Base-by-base conservation (phyloP, 2,888 invertebrate species). In the Temnothorax rugatulus region DNA sequence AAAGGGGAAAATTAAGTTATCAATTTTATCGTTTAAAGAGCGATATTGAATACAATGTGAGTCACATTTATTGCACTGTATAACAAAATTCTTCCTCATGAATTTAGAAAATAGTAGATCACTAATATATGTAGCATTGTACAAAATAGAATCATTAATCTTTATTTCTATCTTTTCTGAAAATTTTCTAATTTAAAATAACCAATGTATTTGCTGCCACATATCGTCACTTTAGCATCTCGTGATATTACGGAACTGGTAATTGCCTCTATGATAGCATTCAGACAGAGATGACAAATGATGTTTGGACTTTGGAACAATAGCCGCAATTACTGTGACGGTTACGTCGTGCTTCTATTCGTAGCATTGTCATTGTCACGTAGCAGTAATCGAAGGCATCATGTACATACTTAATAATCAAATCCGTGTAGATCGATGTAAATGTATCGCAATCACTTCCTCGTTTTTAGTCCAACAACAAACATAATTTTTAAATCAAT, bases 231-330 rank as follows among this genome's bases (percentile, higher is more conserved):
- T 63, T 25, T 21, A 50, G 8, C 44, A 21, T 9, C 11, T 73
- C 44, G 21, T 4, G 29, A 64, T 34, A 29, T 81, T 66, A 73
- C 77, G 74, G 69, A 74, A 73, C 82, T 61, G 85, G 83, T 88
- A 87, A 87, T 84, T 85, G 81, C 84, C 71, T 61, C 69, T 73
- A 83, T 84, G 83, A 85, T 83, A 84, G 54, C 84, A 74, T 84
- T 84, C 82, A 74, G 63, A 68, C 84, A 79, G 75, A 34, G 74
- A 77, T 83, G 89, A 89, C 87, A 87, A 87, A 89, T 87, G 82
- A 87, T 71, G 86, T 89, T 89, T 68, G 66, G 66, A 86, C 83
- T 81, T 85, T 66, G 83, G 82, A 82, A 89, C 89, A 89, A 89
- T 89, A 83, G 86, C 82, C 71, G 83, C 79, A 86, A 89, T 89